Evolutionary conservation across 2,888 invertebrate species (phyloP).

Genomic region (Harpagoxenus sublaevis): DNA sequence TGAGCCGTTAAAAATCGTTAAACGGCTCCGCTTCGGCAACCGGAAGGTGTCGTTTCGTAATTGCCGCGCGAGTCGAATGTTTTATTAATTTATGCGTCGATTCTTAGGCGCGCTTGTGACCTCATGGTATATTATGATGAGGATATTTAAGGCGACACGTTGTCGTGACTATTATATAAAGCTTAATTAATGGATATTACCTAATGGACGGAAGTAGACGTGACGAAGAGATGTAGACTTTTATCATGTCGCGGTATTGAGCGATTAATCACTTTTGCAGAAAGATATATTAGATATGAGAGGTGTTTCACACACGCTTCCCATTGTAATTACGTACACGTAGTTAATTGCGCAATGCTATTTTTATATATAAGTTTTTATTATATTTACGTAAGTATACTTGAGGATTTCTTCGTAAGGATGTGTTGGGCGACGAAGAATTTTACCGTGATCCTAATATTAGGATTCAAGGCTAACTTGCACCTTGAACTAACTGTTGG

Average conservation of each 20-base stretch:
- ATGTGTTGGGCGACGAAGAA: background rate
- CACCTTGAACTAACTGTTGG: background rate
- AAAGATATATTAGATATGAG: background rate
- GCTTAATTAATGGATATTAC: constrained; percentile 14
- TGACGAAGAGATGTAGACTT: background rate
- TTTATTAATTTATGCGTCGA: constrained; percentile 33
- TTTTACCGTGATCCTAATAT: background rate
- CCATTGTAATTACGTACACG: background rate
- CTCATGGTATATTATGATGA: background rate
- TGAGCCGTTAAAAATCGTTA: constrained; percentile 41
- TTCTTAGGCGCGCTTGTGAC: background rate
- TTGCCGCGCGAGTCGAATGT: constrained; percentile 38
- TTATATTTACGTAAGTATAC: background rate
- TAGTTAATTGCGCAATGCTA: constrained; percentile 2
- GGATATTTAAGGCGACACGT: constrained; percentile 6
- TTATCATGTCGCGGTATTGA: constrained; percentile 31
- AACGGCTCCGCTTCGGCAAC: constrained; percentile 13
- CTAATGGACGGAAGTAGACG: constrained; percentile 27
- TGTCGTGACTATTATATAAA: constrained; percentile 33
- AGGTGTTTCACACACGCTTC: background rate
- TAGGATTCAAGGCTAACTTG: background rate
- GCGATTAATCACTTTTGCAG: constrained; percentile 18
- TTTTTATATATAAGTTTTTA: constrained; percentile 16
- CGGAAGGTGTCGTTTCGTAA: constrained; percentile 48
- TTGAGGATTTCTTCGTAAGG: background rate